phyloP scores from a whole-genome alignment of 2,888 invertebrate genomes.

The Agrochola macilenta region DNA sequence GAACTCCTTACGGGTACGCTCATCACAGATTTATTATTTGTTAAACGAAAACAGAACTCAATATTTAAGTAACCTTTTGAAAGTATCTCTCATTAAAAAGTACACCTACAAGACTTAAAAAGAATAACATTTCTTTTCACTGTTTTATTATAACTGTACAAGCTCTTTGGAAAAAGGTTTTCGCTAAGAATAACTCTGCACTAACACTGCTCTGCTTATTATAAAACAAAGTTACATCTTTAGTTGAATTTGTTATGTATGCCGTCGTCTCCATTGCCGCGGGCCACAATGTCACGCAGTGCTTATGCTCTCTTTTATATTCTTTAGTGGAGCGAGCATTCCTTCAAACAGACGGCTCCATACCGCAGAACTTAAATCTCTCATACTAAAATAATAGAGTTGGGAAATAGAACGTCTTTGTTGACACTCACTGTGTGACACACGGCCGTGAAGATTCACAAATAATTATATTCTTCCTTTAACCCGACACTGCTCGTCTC shows the following conservation, averaged over 20 bases:
- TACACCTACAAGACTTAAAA: constrained; percentile 21
- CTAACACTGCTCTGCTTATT: constrained; percentile 31
- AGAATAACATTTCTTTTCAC: neutral
- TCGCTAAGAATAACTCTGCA: neutral
- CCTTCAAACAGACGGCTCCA: constrained; percentile 65
- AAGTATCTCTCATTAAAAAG: constrained; percentile 31
- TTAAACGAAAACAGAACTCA: constrained; percentile 26
- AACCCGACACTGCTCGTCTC: constrained; percentile 41
- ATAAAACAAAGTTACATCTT: constrained; percentile 52
- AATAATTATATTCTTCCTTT: constrained; percentile 57
- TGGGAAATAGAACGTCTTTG: constrained; percentile 74
- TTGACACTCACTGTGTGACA: constrained; percentile 70
- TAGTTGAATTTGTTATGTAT: constrained; percentile 46
- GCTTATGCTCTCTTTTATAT: constrained; percentile 67
- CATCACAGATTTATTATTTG: constrained; percentile 37
- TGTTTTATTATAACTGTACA: constrained; percentile 7
- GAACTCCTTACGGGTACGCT: constrained; percentile 17
- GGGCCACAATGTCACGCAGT: constrained; percentile 56
- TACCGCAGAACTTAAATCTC: constrained; percentile 73
- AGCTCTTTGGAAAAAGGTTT: constrained; percentile 1
- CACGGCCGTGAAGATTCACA: constrained; percentile 59
- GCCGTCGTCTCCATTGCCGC: constrained; percentile 20
- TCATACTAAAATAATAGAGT: constrained; percentile 77
- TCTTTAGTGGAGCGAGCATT: constrained; percentile 65
- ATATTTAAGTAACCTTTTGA: constrained; percentile 32